Evolutionary conservation across 2,888 invertebrate genomes (phyloP).

Genomic region (Caenorhabditis sp.): DNA sequence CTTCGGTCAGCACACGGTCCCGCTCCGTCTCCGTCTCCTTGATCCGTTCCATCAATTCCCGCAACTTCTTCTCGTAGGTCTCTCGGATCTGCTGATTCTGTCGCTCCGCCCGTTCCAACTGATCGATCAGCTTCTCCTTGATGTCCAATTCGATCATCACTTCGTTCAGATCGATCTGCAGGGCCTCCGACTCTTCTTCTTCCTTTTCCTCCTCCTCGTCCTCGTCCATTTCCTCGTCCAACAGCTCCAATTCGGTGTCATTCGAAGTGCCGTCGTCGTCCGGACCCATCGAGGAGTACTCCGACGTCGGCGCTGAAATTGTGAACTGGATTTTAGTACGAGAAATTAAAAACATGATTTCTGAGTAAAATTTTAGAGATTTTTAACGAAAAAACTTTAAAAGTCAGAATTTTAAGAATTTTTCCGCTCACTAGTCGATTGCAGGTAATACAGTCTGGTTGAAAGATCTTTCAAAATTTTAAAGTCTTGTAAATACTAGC

Average conservation of each 20-base stretch:
- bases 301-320: slow-evolving; percentile 57
- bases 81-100: slow-evolving; percentile 84
- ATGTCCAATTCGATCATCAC: slow-evolving; percentile 94
- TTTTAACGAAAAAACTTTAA: not conserved
- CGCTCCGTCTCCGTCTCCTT: slow-evolving; percentile 71
- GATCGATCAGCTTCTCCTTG: slow-evolving; percentile 93
- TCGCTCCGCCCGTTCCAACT: slow-evolving; percentile 90
- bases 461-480: no score
- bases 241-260: no score
- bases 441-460: no score
- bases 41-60: slow-evolving; percentile 62
- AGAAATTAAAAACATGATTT: no score
- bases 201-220: slow-evolving; percentile 82
- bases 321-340: not conserved
- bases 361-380: not conserved
- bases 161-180: slow-evolving; percentile 88
- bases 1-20: slow-evolving; percentile 67
- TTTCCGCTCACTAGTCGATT: no score
- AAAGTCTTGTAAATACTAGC: no score
- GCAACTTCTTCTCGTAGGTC: slow-evolving; percentile 69
- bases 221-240: slow-evolving; percentile 79
- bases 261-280: slow-evolving; percentile 76
- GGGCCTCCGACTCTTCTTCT: slow-evolving; percentile 28
- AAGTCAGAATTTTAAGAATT: no score
- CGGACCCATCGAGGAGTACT: slow-evolving; percentile 61